phyloP scores from a whole-genome alignment of 2,888 invertebrate genomes.

The Cephonodes hylas region DNA sequence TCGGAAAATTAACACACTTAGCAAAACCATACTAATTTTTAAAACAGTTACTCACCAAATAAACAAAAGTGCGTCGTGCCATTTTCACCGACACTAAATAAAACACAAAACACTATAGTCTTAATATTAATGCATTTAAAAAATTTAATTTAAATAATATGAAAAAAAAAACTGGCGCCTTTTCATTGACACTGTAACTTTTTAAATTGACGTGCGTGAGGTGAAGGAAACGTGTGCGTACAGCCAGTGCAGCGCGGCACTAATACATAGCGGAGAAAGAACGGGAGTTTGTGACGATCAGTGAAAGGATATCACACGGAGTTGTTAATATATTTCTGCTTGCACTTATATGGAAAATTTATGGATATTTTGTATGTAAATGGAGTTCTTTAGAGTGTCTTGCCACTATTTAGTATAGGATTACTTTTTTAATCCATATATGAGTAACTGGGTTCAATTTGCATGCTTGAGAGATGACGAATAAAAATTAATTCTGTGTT shows the following conservation, averaged over 20 bases:
- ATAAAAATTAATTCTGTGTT: no score
- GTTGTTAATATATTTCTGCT: constrained; percentile 27
- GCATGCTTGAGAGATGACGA: no score
- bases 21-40: not conserved
- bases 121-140: constrained; percentile 17
- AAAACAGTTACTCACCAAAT: constrained; percentile 44
- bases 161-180: constrained; percentile 18
- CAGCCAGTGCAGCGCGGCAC: constrained; percentile 37
- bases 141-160: constrained; percentile 5
- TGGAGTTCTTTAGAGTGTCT: not conserved
- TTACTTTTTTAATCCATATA: not conserved
- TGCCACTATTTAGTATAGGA: not conserved
- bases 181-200: constrained; percentile 23
- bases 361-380: not conserved
- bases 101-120: constrained; percentile 33
- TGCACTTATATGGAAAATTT: not conserved
- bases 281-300: constrained; percentile 49
- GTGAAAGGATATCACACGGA: constrained; percentile 53
- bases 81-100: constrained; percentile 32
- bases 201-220: constrained; percentile 22
- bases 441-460: not conserved
- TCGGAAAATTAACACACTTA: not conserved
- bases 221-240: constrained; percentile 28
- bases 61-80: constrained; percentile 39
- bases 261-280: constrained; percentile 47